Conservation (phyloP, 2,888 invertebrate genomes). For the Lumbricus terrestris region DNA sequence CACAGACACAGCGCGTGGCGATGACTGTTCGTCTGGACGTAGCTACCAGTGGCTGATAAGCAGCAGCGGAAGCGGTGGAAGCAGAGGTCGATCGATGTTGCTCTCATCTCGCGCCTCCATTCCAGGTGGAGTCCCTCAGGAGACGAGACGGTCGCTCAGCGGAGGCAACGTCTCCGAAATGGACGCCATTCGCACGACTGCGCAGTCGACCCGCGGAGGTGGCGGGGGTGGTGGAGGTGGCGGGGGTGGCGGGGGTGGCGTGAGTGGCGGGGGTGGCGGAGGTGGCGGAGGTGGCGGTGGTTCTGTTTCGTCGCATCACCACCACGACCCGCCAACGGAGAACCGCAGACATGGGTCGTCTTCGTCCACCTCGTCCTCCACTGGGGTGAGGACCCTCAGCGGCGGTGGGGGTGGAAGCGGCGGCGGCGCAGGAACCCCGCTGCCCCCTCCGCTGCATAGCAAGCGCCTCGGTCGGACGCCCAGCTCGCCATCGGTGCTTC, state of each 20-base stretch:
- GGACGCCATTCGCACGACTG: neutral
- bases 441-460: no score
- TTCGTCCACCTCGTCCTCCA: neutral
- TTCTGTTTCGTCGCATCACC: neutral
- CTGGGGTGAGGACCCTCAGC: neutral
- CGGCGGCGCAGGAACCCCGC: neutral
- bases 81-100: neutral
- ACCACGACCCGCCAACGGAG: neutral
- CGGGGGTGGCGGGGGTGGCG: neutral
- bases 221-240: neutral
- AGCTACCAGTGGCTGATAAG: neutral
- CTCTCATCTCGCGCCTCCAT: neutral
- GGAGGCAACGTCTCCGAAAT: constrained; percentile 6
- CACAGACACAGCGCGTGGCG: neutral
- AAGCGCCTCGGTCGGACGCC: constrained; percentile 30
- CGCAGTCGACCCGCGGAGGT: neutral
- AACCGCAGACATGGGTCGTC: constrained; percentile 6
- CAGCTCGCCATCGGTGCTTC: constrained; percentile 35
- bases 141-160: neutral
- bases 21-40: neutral
- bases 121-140: neutral
- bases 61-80: neutral
- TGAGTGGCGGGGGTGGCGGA: no score
- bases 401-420: no score
- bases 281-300: no score